Evolutionary conservation across 1,140 invertebrate genomes (phyloP).

Genomic region (Macrotrachela quadricornifera): DNA sequence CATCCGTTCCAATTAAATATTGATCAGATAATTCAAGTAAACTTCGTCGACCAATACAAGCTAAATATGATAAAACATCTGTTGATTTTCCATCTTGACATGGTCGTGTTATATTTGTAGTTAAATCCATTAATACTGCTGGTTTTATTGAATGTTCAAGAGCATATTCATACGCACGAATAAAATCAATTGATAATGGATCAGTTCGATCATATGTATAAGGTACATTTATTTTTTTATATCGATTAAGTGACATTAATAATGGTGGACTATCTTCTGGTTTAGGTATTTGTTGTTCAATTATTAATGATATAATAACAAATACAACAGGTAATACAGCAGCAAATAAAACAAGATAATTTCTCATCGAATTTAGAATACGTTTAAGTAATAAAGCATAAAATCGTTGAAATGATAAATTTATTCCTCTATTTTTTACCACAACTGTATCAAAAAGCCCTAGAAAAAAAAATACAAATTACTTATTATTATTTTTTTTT

Average conservation of each 20-base stretch:
- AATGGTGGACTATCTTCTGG: slow-evolving; percentile 19
- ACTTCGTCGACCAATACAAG: slow-evolving; percentile 1
- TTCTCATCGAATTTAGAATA: slow-evolving; percentile 24
- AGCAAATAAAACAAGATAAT: slow-evolving; percentile 23
- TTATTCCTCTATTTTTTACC: background rate
- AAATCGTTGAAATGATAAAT: slow-evolving; percentile 22
- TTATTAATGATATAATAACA: slow-evolving; percentile 22
- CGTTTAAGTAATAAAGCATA: slow-evolving; percentile 29
- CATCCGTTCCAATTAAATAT: background rate
- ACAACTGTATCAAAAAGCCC: no score
- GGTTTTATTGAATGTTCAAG: no score
- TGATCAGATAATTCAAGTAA: slow-evolving; percentile 1
- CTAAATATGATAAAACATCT: background rate
- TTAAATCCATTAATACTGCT: no score
- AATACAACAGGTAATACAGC: slow-evolving; percentile 27
- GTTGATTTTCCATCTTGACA: no score
- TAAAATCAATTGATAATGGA: no score
- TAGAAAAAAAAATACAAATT: no score
- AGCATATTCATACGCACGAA: no score
- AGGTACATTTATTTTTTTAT: slow-evolving; percentile 16
- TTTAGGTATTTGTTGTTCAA: slow-evolving; percentile 24
- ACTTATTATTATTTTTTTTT: no score
- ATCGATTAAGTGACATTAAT: slow-evolving; percentile 15
- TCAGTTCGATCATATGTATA: slow-evolving; percentile 6
- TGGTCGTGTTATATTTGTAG: no score